Evolutionary conservation across 2,888 invertebrate species (phyloP), one percentile per base, ranked within the genome.

Genomic region (Pterostichus madidus): DNA sequence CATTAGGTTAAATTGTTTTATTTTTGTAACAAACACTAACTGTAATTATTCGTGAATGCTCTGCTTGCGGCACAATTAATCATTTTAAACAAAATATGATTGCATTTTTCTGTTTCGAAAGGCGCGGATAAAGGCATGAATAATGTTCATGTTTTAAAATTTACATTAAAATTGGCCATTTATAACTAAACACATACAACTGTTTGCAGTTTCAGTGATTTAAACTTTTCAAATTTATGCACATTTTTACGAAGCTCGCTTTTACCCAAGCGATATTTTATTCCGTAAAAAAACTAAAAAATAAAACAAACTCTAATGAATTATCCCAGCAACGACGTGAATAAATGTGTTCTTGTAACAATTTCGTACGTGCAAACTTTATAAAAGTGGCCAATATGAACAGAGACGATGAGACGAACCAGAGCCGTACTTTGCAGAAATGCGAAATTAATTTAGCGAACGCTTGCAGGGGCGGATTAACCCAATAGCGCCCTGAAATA

Each of bases 221-320:
- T 75, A 75, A 75, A 75, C 52, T 75, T 75, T 75, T 75, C 75
- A 75, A 49, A 75, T 75, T 75, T 75, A 75, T 75, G 75, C 75
- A 75, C 71, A 75, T 53, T 75, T 75, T 75, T 75, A 75, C 53
- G 24, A 53, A 53, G 49, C 32, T 31, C 49, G 53, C 49, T 75
- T 52, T 13, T 52, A 75, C 75, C 17, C 73, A 73, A 73, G 46
- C 75, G 52, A 75, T 75, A 75, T 75, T 52, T 75, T 75, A 75
- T 75, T 24, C 71, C n/a, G 71, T 15, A 46, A 71, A 71, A 24
- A 71, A 71, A 71, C 24, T 46, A 24, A 71, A 71, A 71, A 71
- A 71, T 71, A 71, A 71, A 71, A 71, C 24, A 71, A 71, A 71
- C 17, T 71, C 24, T 44, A 44, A 71, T 71, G 44, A 46, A 71